phyloP scores from a whole-genome alignment of 2,888 invertebrate species.

The Nymphalis polychloros region DNA sequence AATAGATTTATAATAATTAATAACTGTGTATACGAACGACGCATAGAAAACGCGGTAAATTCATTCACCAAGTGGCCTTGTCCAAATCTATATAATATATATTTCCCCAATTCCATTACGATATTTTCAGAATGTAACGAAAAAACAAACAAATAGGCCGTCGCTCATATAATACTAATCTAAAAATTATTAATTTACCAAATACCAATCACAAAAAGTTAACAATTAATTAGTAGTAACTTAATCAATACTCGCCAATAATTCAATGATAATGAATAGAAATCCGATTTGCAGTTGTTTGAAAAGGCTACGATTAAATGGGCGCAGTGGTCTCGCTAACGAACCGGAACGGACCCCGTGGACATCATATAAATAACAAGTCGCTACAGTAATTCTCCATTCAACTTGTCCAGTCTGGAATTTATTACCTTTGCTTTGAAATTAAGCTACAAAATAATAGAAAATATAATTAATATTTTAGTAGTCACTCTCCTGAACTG shows the following conservation, averaged over 20 bases:
- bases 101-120: too few relatives aligned
- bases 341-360: constrained; percentile 4
- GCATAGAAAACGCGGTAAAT: too few relatives aligned
- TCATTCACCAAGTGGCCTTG: too few relatives aligned
- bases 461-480: constrained; percentile 1
- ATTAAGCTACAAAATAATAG: not conserved
- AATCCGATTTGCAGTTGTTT: constrained; percentile 6
- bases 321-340: constrained; percentile 4
- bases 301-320: not conserved
- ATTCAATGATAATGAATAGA: not conserved
- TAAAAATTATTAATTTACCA: too few relatives aligned
- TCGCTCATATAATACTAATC: too few relatives aligned
- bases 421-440: constrained; percentile 5
- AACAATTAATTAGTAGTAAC: constrained; percentile 2
- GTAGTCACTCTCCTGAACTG: not conserved
- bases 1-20: too few relatives aligned
- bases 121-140: too few relatives aligned
- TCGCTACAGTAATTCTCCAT: not conserved
- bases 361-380: not conserved
- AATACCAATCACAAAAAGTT: not conserved
- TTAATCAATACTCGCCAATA: not conserved
- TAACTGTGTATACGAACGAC: too few relatives aligned
- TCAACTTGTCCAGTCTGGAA: constrained; percentile 1
- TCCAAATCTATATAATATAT: too few relatives aligned
- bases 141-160: too few relatives aligned